Base-by-base conservation (phyloP, 2,888 invertebrate species). In the Amaurobius ferox region DNA sequence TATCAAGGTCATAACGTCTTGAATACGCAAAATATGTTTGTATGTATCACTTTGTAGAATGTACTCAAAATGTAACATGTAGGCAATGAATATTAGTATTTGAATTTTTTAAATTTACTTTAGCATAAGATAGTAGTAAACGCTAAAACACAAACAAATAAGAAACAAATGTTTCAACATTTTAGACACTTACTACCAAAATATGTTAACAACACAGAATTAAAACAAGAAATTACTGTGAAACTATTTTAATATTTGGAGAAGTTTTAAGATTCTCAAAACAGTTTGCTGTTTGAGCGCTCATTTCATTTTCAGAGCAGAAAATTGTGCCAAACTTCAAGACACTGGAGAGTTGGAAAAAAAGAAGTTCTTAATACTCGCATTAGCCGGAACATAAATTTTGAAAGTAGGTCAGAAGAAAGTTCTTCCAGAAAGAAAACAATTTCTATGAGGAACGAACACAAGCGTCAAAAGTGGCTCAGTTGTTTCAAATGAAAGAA, bases 341-440 rank as follows among this genome's bases (percentile, higher is more conserved):
- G 55, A 23, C 55, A 16, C 1, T 23, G 23, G 3, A 55, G 16
- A 55, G 5, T 3, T 23, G 23, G 5, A 55, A 55, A 44, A 16
- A 55, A 55, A 55, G 16, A 55, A 55, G 1, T 23, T 23, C 23
- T 55, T 55, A 55, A 55, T 55, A 3, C 23, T 23, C 55, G 55
- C 55, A 55, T 55, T 55, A 55, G 55, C 3, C 11, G 16, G 55
- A 55, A 55, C 55, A 55, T 55, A 55, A 55, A 55, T 23, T 55
- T 55, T 2, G 16, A 55, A 55, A 55, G 55, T 55, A 55, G 55
- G 55, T 55, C 55, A 55, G 5, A 55, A 23, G 23, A 55, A 23
- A 55, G 19, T 23, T 55, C 23, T 23, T 23, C 23, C 23, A 1
- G 23, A 55, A 55, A 55, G 55, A 23, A 55, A 55, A 55, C 16